phyloP scores from a whole-genome alignment of 37 sponge, comb jelly and placozoan genomes.

The Chondrosia reniformis region DNA sequence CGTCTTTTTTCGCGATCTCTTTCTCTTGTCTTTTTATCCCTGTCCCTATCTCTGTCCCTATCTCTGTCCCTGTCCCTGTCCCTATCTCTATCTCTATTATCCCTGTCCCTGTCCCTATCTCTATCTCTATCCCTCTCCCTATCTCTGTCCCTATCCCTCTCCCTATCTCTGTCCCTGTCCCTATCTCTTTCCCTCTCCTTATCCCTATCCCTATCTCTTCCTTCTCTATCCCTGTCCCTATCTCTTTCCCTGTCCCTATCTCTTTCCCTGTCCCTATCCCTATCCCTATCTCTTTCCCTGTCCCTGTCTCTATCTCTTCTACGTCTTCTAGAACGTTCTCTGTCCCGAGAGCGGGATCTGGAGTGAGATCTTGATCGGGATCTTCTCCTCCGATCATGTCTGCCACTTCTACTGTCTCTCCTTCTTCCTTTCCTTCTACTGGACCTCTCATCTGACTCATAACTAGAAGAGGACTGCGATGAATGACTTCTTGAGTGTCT shows the following conservation, averaged over 20 bases:
- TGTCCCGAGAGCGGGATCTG: constrained; percentile 32
- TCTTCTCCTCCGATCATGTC: constrained; percentile 14
- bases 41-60: neutral
- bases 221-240: neutral
- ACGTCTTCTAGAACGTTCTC: constrained; percentile 18
- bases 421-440: constrained; percentile 11
- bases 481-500: constrained; percentile 25
- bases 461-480: neutral
- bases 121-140: neutral
- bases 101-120: neutral
- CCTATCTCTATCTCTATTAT: neutral
- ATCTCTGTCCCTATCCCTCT: constrained; percentile 15
- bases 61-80: too few species aligned
- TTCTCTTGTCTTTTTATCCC: too few species aligned
- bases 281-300: constrained; percentile 8
- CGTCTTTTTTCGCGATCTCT: too few species aligned
- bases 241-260: constrained; percentile 13
- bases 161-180: neutral
- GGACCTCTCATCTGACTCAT: constrained; percentile 28
- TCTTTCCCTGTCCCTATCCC: constrained; percentile 35
- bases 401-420: constrained; percentile 30
- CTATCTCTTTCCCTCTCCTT: constrained; percentile 49
- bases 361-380: constrained; percentile 21
- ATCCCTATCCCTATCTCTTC: constrained; percentile 64
- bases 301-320: constrained; percentile 36